These are phyloP conservation scores for Brachynemurus nebulosus DNA, from an alignment of 2,888 invertebrate species.

Conservation along the genomic window DNA sequence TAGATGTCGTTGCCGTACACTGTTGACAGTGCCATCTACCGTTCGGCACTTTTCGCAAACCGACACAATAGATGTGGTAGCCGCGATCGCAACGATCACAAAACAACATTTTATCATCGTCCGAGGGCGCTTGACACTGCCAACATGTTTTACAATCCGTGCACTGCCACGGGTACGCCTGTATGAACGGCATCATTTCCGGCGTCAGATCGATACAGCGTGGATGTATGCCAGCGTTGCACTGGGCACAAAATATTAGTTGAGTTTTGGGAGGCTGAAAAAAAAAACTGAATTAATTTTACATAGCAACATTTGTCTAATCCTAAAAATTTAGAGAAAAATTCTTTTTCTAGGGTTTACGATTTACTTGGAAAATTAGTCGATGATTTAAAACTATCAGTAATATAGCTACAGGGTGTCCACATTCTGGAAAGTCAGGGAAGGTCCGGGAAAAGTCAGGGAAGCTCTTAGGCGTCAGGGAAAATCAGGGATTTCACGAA, in stretches of 20 bases:
- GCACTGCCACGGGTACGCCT: slow-evolving; percentile 85
- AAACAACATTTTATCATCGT: slow-evolving; percentile 85
- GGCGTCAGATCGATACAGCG: slow-evolving; percentile 72
- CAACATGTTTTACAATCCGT: slow-evolving; percentile 86
- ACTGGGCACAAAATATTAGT: slow-evolving; percentile 44
- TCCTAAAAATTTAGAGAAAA: neutral
- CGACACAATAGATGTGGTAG: slow-evolving; percentile 86
- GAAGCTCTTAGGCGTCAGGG: too few relatives aligned
- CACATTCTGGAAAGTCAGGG: too few relatives aligned
- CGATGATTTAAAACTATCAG: too few relatives aligned
- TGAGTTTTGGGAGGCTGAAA: slow-evolving; percentile 30
- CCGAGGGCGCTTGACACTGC: slow-evolving; percentile 64
- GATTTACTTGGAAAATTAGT: too few relatives aligned
- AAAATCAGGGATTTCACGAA: too few relatives aligned
- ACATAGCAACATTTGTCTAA: too few relatives aligned
- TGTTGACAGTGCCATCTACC: slow-evolving; percentile 86
- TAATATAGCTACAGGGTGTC: too few relatives aligned
- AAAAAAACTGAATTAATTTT: too few relatives aligned
- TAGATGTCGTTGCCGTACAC: slow-evolving; percentile 30
- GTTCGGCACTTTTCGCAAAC: slow-evolving; percentile 61
- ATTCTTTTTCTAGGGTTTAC: too few relatives aligned
- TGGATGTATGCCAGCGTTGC: slow-evolving; percentile 58
- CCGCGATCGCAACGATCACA: slow-evolving; percentile 92
- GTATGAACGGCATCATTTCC: slow-evolving; percentile 70
- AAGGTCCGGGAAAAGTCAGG: too few relatives aligned